Percentiles rank a stretch among this genome's conserved stretches.
These are phyloP conservation scores for Picus viridis DNA, from an alignment of 2,797 vertebrate species.

Conservation along the genomic window DNA sequence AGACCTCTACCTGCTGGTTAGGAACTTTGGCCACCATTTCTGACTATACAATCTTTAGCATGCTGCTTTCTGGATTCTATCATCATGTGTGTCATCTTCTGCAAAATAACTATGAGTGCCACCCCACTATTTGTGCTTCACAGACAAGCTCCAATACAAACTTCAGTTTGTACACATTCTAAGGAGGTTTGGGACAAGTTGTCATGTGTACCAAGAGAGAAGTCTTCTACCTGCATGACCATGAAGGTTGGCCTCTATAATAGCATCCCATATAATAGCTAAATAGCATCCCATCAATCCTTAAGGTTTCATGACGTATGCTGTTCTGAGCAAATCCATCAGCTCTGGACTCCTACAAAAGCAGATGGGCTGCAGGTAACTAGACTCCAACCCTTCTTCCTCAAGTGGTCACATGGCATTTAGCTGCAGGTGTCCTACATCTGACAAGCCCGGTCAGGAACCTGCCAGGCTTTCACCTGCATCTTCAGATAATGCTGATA, in stretches of 20 bases:
- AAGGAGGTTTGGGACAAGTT: neutral
- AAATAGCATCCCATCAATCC: neutral
- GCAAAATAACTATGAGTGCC: neutral
- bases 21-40: neutral
- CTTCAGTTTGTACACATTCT: neutral
- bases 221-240: neutral
- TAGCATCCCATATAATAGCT: neutral
- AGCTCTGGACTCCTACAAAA: neutral
- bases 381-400: neutral
- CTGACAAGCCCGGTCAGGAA: conserved; percentile 35
- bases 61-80: neutral
- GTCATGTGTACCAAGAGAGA: neutral
- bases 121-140: neutral
- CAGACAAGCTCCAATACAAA: neutral
- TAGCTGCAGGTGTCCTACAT: conserved; percentile 29
- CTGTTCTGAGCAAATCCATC: neutral
- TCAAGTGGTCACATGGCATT: conserved; percentile 1
- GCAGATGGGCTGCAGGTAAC: conserved; percentile 27
- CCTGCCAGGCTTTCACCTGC: conserved; percentile 26
- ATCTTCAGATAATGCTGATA: conserved; percentile 24
- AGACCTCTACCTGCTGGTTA: neutral
- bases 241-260: neutral
- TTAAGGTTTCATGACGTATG: neutral
- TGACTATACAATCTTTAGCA: neutral
- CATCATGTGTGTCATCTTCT: neutral